Base-by-base conservation (phyloP, 2,113 vertebrate species). In the Penelope pileata region DNA sequence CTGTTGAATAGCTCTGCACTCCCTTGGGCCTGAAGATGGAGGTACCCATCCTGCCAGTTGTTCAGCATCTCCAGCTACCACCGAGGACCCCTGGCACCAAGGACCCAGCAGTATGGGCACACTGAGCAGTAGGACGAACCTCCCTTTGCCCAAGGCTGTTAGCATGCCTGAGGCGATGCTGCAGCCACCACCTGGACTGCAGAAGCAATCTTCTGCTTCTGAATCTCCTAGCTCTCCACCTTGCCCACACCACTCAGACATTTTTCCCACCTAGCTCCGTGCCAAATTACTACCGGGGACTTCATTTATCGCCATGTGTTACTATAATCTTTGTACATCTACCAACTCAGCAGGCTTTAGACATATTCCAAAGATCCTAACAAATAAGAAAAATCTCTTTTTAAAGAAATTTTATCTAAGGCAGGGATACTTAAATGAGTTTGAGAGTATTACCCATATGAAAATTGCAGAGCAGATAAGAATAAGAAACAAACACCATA, bases 161-260 rank as follows among this genome's bases (percentile, higher is more conserved):
- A 1, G 60, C 47, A 54, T 0, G 0, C 17, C 40, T 22, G 14
- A 15, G 5, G 12, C 0, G 1, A 51, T 34, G 36, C 27, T 80
- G 53, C 36, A 83, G 47, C 34, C 15, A 58, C 27, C n/a, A 50
- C 58, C 43, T 42, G 64, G 26, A 45, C 4, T 21, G 38, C 15
- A 74, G n/a, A 23, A 48, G 24, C 23, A 53, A 54, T 16, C 8
- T 2, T 3, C 12, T 72, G 15, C 18, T 87, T 82, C 51, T 51
- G 36, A 59, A 63, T 12, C 34, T 66, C 6, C 22, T 42, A 1
- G 0, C 38, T 74, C 60, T 45, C 72, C 24, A n/a, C n/a, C 43
- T 87, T 79, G n/a, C 21, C 45, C n/a, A 68, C 21, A 68, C 16
- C 15, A 62, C 12, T 7, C 53, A 66, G 40, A 23, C 16, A 43